phyloP scores from a whole-genome alignment of 2,888 invertebrate species.

The Xestoiulus laeticollis region DNA sequence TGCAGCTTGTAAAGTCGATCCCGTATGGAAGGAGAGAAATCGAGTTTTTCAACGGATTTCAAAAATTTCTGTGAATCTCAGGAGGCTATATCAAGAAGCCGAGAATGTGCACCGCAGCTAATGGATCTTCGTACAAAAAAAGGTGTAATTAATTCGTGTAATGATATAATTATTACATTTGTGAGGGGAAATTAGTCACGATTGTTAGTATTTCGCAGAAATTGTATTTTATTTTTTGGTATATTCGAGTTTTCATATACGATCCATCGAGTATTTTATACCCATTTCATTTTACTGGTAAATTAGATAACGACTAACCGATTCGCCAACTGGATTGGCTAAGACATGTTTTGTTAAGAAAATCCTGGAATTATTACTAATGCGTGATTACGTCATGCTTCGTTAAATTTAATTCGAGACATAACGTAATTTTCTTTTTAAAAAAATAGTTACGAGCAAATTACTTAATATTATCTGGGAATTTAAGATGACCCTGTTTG shows the following conservation, averaged over 20 bases:
- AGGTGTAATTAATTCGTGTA: slow-evolving; percentile 12
- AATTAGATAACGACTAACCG: background rate
- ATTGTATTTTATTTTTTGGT: slow-evolving; percentile 25
- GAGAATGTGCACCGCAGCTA: background rate
- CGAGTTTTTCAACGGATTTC: background rate
- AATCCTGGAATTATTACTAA: slow-evolving; percentile 6
- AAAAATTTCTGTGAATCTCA: background rate
- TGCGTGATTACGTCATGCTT: background rate
- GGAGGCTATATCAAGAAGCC: background rate
- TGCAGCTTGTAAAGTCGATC: background rate
- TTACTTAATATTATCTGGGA: background rate
- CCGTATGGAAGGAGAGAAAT: background rate
- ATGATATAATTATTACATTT: background rate
- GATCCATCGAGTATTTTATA: slow-evolving; percentile 7
- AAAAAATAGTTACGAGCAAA: background rate
- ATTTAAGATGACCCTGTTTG: background rate
- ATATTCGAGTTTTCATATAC: slow-evolving; percentile 24
- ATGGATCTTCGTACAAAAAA: background rate
- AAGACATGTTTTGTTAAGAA: background rate
- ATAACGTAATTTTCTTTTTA: background rate
- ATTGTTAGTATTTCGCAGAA: slow-evolving; percentile 23
- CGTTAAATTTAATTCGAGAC: background rate
- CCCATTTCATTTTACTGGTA: background rate
- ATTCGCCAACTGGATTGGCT: slow-evolving; percentile 5
- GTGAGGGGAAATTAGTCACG: slow-evolving; percentile 34